Conservation (phyloP, 2,113 vertebrate genomes). For the Gorilla gorilla region DNA sequence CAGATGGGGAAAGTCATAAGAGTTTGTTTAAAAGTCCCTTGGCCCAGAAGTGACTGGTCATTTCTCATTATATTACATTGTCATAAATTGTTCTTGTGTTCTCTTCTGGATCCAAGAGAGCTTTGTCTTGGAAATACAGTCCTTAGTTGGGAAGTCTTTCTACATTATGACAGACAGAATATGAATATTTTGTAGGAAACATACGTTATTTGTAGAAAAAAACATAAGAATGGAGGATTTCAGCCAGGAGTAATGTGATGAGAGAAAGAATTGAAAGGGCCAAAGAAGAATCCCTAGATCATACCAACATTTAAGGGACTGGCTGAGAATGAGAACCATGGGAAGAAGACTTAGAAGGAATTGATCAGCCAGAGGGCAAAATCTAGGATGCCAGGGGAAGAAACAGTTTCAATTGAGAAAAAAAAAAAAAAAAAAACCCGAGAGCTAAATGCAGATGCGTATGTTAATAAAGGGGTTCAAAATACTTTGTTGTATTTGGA, state of each 20-base stretch:
- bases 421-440: not conserved
- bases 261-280: not conserved
- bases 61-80: not conserved
- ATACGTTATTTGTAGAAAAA: not conserved
- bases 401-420: not conserved
- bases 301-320: not conserved
- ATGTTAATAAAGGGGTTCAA: not conserved
- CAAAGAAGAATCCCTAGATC: not conserved
- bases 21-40: not conserved
- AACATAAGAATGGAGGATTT: not conserved
- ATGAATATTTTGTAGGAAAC: not conserved
- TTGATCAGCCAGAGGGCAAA: not conserved
- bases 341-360: not conserved
- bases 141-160: not conserved
- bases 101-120: not conserved
- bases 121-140: not conserved
- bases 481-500: not conserved
- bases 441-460: not conserved
- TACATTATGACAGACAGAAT: not conserved
- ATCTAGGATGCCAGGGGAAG: not conserved
- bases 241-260: not conserved
- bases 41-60: not conserved
- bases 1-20: not conserved
- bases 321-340: not conserved
- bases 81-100: not conserved